Evolutionary conservation across 2,797 vertebrate species (phyloP).

Genomic region (Chiroxiphia lanceolata): DNA sequence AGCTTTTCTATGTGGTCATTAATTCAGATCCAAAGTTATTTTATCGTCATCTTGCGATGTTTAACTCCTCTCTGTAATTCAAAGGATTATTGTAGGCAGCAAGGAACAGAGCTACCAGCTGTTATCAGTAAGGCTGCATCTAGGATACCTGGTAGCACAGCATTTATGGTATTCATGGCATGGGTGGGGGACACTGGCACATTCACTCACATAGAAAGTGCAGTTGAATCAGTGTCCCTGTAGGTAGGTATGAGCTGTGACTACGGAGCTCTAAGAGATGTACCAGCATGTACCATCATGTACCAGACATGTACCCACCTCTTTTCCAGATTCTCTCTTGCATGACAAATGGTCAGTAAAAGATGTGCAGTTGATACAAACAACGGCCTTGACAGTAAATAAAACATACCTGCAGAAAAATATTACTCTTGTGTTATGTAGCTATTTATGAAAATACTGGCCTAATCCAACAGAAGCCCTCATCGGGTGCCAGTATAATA

Average conservation of each 20-base stretch:
- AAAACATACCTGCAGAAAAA: background rate
- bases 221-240: background rate
- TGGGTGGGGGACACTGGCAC: background rate
- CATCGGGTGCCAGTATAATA: background rate
- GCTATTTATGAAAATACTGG: background rate
- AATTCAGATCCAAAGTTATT: background rate
- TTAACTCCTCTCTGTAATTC: background rate
- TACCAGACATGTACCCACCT: background rate
- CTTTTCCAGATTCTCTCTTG: background rate
- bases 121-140: background rate
- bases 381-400: background rate
- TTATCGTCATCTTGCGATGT: accelerated
- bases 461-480: background rate
- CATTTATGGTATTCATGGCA: background rate
- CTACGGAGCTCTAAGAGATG: background rate
- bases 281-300: background rate
- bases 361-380: background rate
- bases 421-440: background rate
- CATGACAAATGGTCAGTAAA: background rate
- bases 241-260: background rate
- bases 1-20: background rate
- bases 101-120: background rate
- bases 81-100: background rate
- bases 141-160: too few species aligned
- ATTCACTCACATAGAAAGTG: background rate